Conservation (phyloP, 2,797 vertebrate genomes). For the Neoniphon sammara region DNA sequence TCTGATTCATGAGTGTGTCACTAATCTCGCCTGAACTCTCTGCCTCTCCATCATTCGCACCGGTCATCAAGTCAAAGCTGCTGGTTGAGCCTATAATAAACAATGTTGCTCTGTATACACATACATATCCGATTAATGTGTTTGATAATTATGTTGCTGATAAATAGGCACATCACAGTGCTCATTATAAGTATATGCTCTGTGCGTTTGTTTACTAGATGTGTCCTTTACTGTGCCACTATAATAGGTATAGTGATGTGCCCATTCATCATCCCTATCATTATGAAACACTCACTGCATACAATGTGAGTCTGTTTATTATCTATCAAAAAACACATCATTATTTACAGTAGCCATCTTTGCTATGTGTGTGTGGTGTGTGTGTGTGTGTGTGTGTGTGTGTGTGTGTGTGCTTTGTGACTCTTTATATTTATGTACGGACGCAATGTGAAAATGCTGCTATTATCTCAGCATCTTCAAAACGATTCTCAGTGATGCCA, state of each 20-base stretch:
- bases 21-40: conserved; percentile 33
- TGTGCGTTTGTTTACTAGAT: conserved; percentile 61
- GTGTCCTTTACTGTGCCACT: conserved; percentile 62
- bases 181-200: neutral
- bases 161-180: conserved; percentile 54
- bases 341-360: neutral
- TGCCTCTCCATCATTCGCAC: conserved; percentile 56
- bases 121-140: conserved; percentile 54
- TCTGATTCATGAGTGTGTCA: conserved; percentile 63
- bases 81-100: conserved; percentile 50
- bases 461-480: no score
- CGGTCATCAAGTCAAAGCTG: conserved; percentile 43
- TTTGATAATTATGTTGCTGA: conserved; percentile 68
- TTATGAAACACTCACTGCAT: conserved; percentile 55
- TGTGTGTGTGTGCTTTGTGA: conserved; percentile 5
- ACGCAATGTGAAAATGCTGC: no score
- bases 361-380: neutral
- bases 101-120: conserved; percentile 22
- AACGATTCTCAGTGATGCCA: no score
- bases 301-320: conserved; percentile 33
- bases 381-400: conserved; percentile 16
- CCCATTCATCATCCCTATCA: conserved; percentile 68
- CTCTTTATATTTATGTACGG: conserved; percentile 11
- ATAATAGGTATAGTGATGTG: conserved; percentile 61
- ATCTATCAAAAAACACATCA: conserved; percentile 45